phyloP scores from a whole-genome alignment of 2,888 invertebrate species.

The Prenolepis imparis region DNA sequence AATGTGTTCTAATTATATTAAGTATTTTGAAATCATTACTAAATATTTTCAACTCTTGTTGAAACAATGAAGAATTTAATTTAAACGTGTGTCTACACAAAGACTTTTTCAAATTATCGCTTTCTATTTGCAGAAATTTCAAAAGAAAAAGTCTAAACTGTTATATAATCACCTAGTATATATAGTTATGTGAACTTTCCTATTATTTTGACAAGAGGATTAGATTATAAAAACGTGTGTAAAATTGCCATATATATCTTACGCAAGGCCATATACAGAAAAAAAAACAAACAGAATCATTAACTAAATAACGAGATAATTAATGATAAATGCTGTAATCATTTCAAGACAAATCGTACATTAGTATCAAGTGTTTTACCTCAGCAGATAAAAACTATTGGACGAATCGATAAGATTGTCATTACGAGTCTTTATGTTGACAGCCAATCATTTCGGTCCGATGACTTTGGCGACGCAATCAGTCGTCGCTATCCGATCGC shows the following conservation, averaged over 20 bases:
- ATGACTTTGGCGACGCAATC: not conserved
- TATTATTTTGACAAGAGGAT: not conserved
- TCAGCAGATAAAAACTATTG: not conserved
- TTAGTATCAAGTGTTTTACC: not conserved
- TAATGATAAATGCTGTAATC: not conserved
- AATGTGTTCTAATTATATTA: not conserved
- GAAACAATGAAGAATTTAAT: not conserved
- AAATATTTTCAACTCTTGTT: not conserved
- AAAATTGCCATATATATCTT: not conserved
- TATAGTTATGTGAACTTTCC: not conserved
- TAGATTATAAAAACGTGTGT: not conserved
- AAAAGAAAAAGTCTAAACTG: not conserved
- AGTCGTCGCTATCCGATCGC: not conserved
- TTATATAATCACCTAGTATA: not conserved
- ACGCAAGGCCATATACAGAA: not conserved
- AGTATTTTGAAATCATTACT: not conserved
- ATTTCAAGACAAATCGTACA: not conserved
- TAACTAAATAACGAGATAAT: not conserved
- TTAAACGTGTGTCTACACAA: not conserved
- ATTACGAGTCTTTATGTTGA: not conserved
- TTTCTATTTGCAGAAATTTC: not conserved
- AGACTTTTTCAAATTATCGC: not conserved
- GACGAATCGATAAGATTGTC: not conserved
- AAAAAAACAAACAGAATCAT: constrained; percentile 2
- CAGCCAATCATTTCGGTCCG: not conserved